Evolutionary conservation across 2,113 vertebrate genomes (phyloP).

Genomic region (Chamaea fasciata): DNA sequence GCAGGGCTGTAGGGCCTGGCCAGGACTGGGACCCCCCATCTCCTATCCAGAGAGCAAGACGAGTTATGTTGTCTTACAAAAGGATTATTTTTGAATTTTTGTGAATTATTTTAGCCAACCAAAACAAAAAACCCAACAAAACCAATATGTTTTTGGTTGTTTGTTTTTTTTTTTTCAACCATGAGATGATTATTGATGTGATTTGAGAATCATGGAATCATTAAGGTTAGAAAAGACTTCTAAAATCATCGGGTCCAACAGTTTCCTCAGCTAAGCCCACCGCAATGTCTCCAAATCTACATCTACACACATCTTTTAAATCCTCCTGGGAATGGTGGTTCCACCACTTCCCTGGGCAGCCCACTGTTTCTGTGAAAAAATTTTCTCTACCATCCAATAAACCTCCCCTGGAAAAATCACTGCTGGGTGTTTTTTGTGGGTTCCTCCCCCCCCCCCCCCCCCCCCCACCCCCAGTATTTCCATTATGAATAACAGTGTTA

Average conservation of each 20-base stretch:
- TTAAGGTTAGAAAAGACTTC: background rate
- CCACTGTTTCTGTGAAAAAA: background rate
- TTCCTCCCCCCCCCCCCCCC: too few relatives aligned
- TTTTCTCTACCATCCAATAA: background rate
- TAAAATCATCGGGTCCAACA: accelerated
- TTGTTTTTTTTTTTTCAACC: background rate
- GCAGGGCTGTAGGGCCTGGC: too few relatives aligned
- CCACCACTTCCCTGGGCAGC: background rate
- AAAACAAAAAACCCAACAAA: background rate
- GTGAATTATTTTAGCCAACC: background rate
- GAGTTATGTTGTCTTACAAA: background rate
- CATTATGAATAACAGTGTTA: background rate
- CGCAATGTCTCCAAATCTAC: background rate
- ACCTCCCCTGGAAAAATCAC: background rate
- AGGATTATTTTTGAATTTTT: too few relatives aligned
- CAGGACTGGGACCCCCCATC: background rate
- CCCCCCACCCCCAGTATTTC: too few relatives aligned
- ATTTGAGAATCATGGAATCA: background rate
- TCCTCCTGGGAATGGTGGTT: background rate
- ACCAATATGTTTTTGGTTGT: accelerated
- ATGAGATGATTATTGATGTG: background rate
- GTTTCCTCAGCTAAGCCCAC: background rate
- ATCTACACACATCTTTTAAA: background rate
- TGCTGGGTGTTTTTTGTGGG: too few relatives aligned
- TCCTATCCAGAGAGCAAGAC: background rate